Evolutionary conservation across 2,888 invertebrate species (phyloP).

Genomic region (Drosophila acutilabella): DNA sequence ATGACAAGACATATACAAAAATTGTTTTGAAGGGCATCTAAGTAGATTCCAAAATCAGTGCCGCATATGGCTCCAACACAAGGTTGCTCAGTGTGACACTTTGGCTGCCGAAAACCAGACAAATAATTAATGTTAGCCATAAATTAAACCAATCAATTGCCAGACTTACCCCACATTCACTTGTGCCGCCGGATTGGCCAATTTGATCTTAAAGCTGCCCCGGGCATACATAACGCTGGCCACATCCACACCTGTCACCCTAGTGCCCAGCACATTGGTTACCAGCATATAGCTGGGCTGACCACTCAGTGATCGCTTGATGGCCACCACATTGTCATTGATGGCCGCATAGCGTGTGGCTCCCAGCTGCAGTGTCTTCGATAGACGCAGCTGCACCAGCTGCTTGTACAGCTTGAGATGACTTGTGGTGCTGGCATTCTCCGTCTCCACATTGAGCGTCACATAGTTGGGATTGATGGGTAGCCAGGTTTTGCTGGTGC

Average conservation of each 20-base stretch:
- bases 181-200: conserved; percentile 73
- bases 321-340: conserved; percentile 77
- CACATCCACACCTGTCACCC: conserved; percentile 82
- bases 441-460: conserved; percentile 86
- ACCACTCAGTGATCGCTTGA: conserved; percentile 76
- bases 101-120: conserved; percentile 55
- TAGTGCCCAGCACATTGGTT: conserved; percentile 85
- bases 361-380: conserved; percentile 77
- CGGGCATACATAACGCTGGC: conserved; percentile 56
- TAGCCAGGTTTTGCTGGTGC: conserved; percentile 79
- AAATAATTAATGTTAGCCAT: neutral
- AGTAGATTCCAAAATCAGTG: conserved; percentile 80
- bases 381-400: conserved; percentile 84
- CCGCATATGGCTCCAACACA: conserved; percentile 75
- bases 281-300: conserved; percentile 84
- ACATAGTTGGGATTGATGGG: conserved; percentile 87
- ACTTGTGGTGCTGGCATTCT: conserved; percentile 85
- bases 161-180: conserved; percentile 74
- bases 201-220: conserved; percentile 65
- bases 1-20: conserved; percentile 22
- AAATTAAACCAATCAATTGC: conserved; percentile 15
- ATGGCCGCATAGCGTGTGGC: conserved; percentile 68
- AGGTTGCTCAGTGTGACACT: conserved; percentile 61
- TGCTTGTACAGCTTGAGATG: conserved; percentile 88
- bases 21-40: conserved; percentile 37